phyloP scores from a whole-genome alignment of 2,797 vertebrate species.

The Oryzias dopingdopingensis region DNA sequence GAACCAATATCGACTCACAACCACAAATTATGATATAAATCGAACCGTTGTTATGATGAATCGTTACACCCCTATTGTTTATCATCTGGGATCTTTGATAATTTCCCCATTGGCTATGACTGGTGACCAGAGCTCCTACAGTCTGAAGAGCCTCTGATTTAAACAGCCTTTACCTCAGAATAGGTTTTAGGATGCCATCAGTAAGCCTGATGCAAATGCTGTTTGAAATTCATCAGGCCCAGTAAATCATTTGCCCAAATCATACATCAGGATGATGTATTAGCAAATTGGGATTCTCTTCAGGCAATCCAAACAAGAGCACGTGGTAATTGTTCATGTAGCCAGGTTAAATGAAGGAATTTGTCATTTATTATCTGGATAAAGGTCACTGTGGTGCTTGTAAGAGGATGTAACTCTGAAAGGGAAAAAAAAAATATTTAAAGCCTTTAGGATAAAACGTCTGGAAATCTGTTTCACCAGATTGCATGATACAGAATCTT shows the following conservation, averaged over 20 bases:
- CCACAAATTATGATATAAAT: too few relatives aligned
- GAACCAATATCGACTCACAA: too few relatives aligned
- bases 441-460: conserved; percentile 25
- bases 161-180: conserved; percentile 47
- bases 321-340: conserved; percentile 33
- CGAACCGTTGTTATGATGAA: too few relatives aligned
- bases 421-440: conserved; percentile 3
- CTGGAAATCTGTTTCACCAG: conserved; percentile 22
- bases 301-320: conserved; percentile 33
- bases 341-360: conserved; percentile 33
- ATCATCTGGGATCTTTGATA: conserved; percentile 11
- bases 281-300: conserved; percentile 30
- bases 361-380: conserved; percentile 34
- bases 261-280: conserved; percentile 27
- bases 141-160: conserved; percentile 36
- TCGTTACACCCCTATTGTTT: too few relatives aligned
- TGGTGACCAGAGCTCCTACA: conserved; percentile 31
- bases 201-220: conserved; percentile 28
- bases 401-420: conserved; percentile 6
- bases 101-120: conserved; percentile 15
- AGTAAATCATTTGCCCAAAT: conserved; percentile 41
- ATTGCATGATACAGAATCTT: conserved; percentile 38
- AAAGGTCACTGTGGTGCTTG: conserved; percentile 40
- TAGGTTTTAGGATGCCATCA: conserved; percentile 45
- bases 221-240: conserved; percentile 52